Evolutionary conservation across 2,888 invertebrate species (phyloP).

Genomic region (Brenthis daphne): DNA sequence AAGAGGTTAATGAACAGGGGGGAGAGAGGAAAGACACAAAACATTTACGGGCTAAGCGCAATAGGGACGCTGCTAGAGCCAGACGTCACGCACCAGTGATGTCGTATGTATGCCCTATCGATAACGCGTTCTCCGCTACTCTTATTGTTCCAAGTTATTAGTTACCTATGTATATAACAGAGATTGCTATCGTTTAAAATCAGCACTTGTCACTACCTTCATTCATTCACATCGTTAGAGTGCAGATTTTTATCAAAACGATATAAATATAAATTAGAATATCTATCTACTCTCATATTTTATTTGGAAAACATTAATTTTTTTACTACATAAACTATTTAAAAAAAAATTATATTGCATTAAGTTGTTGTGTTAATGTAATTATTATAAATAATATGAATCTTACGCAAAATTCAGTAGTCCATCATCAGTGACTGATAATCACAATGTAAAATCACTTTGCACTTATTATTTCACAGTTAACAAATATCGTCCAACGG

Average conservation of each 20-base stretch:
- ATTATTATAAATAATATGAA: slow-evolving; percentile 54
- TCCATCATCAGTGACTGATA: slow-evolving; percentile 66
- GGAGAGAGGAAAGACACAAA: slow-evolving; percentile 19
- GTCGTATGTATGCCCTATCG: slow-evolving; percentile 65
- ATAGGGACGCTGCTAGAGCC: slow-evolving; percentile 41
- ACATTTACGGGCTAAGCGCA: slow-evolving; percentile 25
- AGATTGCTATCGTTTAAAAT: slow-evolving; percentile 42
- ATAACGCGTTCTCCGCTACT: slow-evolving; percentile 52
- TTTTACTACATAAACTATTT: not conserved
- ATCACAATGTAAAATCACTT: slow-evolving; percentile 72
- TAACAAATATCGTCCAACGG: slow-evolving; percentile 55
- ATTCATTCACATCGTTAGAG: not conserved
- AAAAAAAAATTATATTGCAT: not conserved
- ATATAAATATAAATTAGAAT: not conserved
- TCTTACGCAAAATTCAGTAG: slow-evolving; percentile 75
- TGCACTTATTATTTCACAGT: slow-evolving; percentile 72
- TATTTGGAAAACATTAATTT: not conserved
- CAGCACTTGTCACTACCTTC: slow-evolving; percentile 34
- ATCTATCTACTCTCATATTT: slow-evolving; percentile 10
- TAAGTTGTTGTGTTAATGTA: not conserved
- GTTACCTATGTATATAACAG: slow-evolving; percentile 37
- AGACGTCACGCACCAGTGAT: slow-evolving; percentile 68
- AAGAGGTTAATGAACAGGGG: slow-evolving; percentile 39
- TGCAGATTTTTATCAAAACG: too few species aligned
- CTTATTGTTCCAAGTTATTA: slow-evolving; percentile 52